Evolutionary conservation across 2,888 invertebrate genomes (phyloP), one percentile per base, ranked within the genome.

Genomic region (Caenorhabditis drosophilae): DNA sequence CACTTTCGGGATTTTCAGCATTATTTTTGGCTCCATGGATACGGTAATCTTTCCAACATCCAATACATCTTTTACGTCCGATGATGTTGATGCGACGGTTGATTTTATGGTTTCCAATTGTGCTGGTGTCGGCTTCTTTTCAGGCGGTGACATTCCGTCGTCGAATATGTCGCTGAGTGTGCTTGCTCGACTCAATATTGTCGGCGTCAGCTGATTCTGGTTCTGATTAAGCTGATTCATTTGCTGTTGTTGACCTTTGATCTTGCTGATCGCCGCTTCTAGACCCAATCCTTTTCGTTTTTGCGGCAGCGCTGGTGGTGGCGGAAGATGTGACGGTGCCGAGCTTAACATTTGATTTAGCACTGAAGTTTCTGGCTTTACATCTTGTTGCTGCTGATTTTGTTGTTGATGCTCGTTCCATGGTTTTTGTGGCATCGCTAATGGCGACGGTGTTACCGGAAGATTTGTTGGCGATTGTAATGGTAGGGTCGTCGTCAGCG

Each of bases 401-500:
- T 36, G 9, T 12, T 31, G 6, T 31, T 31, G 31, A 9, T 31
- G 31, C 31, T 31, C 31, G n/a, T 36, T 36, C n/a, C n/a, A n/a
- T n/a, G 9, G 47, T 16, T 3, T 56, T 35, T 20, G 48, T 35
- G 18, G 23, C 18, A 4, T 41, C 16, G 2, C 6, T 15, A 61
- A 47, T n/a, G 55, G 61, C 31, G 54, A 60, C 23, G 60, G 60
- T 3, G 60, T 60, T 20, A 60, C 35, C 4, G 60, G 60, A 4
- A 54, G 36, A 45, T 60, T 53, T 26, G 53, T 60, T 23, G 60
- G 60, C 20, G 53, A 54, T 35, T 60, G 60, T 6, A 60, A 31
- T n/a, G 60, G 60, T 54, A 60, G 53, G 7, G 31, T 31, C 7
- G 6, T 31, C 12, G 31, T n/a, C n/a, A n/a, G n/a, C n/a, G 42